These are phyloP conservation scores for Campoletis sonorensis DNA, from an alignment of 1,140 invertebrate genomes.

Conservation along the genomic window DNA sequence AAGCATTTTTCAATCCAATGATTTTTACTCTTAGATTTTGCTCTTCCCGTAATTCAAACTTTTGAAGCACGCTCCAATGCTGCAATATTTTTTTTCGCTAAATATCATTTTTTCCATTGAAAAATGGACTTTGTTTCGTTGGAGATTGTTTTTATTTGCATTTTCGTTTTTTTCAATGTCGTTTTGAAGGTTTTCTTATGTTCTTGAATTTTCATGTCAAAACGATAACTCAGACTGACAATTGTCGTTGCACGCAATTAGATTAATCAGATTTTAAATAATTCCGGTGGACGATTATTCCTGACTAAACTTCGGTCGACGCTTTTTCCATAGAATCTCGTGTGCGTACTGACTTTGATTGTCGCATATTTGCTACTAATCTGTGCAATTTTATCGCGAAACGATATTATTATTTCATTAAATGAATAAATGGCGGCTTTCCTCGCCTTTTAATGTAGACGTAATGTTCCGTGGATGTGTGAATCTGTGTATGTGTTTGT, in stretches of 20 bases:
- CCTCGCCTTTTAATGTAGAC: conserved; percentile 53
- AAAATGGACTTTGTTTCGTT: no score
- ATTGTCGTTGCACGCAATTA: background rate
- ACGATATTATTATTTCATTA: background rate
- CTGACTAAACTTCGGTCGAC: background rate
- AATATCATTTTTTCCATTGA: no score
- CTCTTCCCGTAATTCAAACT: no score
- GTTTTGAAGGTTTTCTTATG: no score
- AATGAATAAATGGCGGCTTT: conserved; percentile 42
- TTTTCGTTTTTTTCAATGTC: no score
- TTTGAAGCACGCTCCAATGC: no score
- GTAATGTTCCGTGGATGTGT: conserved; percentile 19
- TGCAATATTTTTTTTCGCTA: no score
- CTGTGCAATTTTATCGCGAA: background rate
- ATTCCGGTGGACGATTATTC: background rate
- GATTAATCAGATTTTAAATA: background rate
- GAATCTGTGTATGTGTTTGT: no score
- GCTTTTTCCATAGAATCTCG: background rate
- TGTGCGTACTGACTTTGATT: background rate
- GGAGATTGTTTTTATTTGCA: no score
- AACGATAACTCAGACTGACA: background rate
- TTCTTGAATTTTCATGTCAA: no score
- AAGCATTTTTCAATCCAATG: no score
- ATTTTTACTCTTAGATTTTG: no score
- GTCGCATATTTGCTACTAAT: background rate